Evolutionary conservation across 2,888 invertebrate genomes (phyloP).

Genomic region (Volucella zonaria): DNA sequence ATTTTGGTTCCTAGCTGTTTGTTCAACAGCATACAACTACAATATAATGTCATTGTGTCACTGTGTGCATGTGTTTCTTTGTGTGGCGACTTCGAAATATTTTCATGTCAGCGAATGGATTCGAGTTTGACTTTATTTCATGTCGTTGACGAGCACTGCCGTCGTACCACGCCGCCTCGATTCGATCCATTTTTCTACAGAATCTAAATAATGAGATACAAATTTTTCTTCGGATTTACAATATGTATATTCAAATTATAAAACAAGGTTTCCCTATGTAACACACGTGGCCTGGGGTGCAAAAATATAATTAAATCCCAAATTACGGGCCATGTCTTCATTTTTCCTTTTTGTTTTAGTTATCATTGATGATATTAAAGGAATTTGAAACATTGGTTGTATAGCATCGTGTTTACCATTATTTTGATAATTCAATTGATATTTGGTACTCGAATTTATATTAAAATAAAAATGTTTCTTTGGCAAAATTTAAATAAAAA

Average conservation of each 20-base stretch:
- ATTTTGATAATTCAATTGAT: conserved; percentile 5
- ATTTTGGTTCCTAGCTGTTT: conserved; percentile 36
- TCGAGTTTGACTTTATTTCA: conserved; percentile 28
- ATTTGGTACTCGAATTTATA: no score
- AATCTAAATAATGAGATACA: conserved; percentile 65
- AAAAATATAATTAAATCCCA: conserved; percentile 59
- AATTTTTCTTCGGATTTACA: conserved; percentile 60
- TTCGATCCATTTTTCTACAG: conserved; percentile 49
- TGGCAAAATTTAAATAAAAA: no score
- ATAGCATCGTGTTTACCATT: conserved; percentile 32
- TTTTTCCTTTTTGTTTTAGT: conserved; percentile 15
- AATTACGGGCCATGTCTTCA: conserved; percentile 41
- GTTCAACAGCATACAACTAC: background rate
- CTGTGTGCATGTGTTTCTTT: conserved; percentile 22
- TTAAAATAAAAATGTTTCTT: no score
- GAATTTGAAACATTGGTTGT: conserved; percentile 16
- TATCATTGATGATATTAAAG: conserved; percentile 50
- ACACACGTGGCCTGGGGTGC: conserved; percentile 44
- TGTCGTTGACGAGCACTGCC: conserved; percentile 17
- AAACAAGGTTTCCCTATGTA: conserved; percentile 44
- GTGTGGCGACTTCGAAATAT: conserved; percentile 36
- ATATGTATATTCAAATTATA: conserved; percentile 40
- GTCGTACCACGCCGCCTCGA: background rate
- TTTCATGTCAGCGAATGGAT: conserved; percentile 57
- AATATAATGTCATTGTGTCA: background rate